Base-by-base conservation (phyloP, 2,888 invertebrate genomes). In the Ramazzottius varieornatus region DNA sequence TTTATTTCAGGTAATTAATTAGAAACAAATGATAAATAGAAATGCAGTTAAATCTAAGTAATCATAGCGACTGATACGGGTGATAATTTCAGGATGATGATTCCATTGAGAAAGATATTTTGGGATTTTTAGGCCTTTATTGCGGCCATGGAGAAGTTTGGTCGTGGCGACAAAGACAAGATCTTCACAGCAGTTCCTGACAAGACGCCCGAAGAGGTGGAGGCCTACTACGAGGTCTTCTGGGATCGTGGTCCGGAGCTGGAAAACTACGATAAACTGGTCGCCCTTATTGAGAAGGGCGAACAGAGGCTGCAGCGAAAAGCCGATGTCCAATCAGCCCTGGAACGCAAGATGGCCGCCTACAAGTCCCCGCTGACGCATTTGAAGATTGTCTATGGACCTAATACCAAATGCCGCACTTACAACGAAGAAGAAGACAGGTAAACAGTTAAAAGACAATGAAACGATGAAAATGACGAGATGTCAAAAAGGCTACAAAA, bases 71-170 rank as follows among this genome's bases (percentile, higher is more conserved):
- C n/a, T n/a, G n/a, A n/a, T n/a, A n/a, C n/a, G n/a, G n/a, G n/a
- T n/a, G n/a, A n/a, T n/a, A n/a, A n/a, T n/a, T n/a, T n/a, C n/a
- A n/a, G n/a, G n/a, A n/a, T n/a, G n/a, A n/a, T n/a, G n/a, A n/a
- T n/a, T n/a, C n/a, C n/a, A n/a, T n/a, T n/a, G n/a, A n/a, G n/a
- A n/a, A n/a, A n/a, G n/a, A n/a, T n/a, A n/a, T n/a, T n/a, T n/a
- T n/a, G n/a, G 40, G 98, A 99, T 75, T 99, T 99, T 75, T 92
- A 93, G 77, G 94, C 96, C 76, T 99, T 99, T 72, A 91, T 99
- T 69, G 96, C 81, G 87, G 79, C 96, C 0, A 94, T 93, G 75
- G 96, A 98, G 75, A 96, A 96, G 73, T 98, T 88, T 75, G 98
- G 98, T 0, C 82, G 98, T 66, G 91, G 94, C 75, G 98, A 99